Evolutionary conservation across 2,888 invertebrate species (phyloP).

Genomic region (Lepidochrysops patricia): DNA sequence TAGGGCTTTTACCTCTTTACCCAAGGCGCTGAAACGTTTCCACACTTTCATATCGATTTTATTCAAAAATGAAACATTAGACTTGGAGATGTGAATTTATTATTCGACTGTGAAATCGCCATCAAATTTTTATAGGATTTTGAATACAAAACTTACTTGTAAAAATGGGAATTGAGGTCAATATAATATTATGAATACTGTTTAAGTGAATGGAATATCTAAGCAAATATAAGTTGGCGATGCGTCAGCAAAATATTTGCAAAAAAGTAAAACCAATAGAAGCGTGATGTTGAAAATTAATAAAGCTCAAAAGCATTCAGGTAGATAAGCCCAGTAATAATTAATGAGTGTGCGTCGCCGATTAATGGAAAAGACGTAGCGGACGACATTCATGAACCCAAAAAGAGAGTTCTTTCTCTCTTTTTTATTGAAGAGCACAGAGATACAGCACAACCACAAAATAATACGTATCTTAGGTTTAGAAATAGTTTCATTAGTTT

Average conservation of each 20-base stretch:
- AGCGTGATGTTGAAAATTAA: background rate
- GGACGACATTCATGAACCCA: background rate
- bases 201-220: too few relatives aligned
- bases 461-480: too few relatives aligned
- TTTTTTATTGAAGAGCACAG: background rate
- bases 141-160: background rate
- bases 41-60: background rate
- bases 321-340: background rate
- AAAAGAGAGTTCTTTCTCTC: background rate
- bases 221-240: too few relatives aligned
- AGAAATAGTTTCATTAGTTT: too few relatives aligned
- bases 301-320: background rate
- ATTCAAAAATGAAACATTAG: constrained; percentile 7
- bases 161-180: background rate
- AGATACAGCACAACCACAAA: background rate
- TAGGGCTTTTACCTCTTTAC: constrained; percentile 2
- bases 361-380: background rate
- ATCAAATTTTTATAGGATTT: background rate
- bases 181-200: background rate
- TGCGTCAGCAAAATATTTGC: too few relatives aligned
- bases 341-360: background rate
- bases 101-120: background rate
- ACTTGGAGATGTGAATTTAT: background rate
- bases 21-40: background rate
- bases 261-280: too few relatives aligned